Conservation (phyloP, 2,888 invertebrate genomes). For the Nomada fucata region DNA sequence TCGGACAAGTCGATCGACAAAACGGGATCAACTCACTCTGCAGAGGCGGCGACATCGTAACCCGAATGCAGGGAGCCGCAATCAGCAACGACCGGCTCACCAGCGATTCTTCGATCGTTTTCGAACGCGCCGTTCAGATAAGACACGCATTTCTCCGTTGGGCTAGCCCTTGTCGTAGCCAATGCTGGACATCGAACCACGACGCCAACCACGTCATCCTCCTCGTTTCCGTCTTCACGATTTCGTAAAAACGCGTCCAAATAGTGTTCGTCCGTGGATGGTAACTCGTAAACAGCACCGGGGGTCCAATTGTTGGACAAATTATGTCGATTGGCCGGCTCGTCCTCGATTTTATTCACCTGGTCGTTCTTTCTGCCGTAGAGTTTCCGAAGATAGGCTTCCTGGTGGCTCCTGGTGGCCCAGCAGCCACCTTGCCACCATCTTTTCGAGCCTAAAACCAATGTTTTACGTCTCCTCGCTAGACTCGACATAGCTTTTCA, state of each 20-base stretch:
- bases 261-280: constrained; percentile 77
- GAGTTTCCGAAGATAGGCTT: constrained; percentile 81
- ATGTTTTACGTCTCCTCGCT: constrained; percentile 79
- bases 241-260: constrained; percentile 79
- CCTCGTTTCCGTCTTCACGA: constrained; percentile 65
- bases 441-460: constrained; percentile 80
- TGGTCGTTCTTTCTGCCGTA: constrained; percentile 78
- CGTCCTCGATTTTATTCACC: constrained; percentile 49
- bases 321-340: constrained; percentile 31
- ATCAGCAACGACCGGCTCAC: constrained; percentile 57
- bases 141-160: constrained; percentile 83
- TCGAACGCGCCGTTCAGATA: constrained; percentile 75
- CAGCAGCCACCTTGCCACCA: constrained; percentile 83
- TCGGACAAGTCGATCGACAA: constrained; percentile 21
- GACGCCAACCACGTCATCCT: constrained; percentile 57
- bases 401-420: constrained; percentile 82
- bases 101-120: constrained; percentile 54
- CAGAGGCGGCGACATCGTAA: constrained; percentile 64
- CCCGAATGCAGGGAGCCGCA: constrained; percentile 68
- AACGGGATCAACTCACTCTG: constrained; percentile 65
- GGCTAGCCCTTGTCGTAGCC: constrained; percentile 78
- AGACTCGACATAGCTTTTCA: constrained; percentile 77
- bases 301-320: constrained; percentile 62
- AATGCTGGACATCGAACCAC: constrained; percentile 74
- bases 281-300: constrained; percentile 72